Evolutionary conservation across 2,888 invertebrate genomes (phyloP), one percentile per base, ranked within the genome.

Genomic region (Cremastinae sp.): DNA sequence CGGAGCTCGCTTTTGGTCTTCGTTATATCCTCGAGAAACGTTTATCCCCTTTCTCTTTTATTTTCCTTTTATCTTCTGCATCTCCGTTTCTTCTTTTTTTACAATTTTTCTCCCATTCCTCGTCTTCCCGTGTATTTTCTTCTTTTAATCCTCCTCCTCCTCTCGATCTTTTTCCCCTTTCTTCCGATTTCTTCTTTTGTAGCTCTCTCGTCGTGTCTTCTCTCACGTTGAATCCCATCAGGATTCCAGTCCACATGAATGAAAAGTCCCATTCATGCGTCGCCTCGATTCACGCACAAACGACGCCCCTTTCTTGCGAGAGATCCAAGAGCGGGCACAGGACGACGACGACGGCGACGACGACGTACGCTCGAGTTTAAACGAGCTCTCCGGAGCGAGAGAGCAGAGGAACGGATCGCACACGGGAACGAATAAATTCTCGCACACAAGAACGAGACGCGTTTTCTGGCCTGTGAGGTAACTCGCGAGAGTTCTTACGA

Each of bases 261-360:
- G 85, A 83, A 80, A 83, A 79, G 79, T 79, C 65, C 84, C 85
- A 85, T 85, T 85, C 85, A 85, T 85, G 81, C 83, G 80, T 69
- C 43, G 68, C 59, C 78, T 74, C 64, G 71, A 49, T 76, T 65
- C 74, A 71, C 77, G 74, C 74, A 77, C 74, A 70, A 55, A 66
- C 65, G 74, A 61, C 65, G 56, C 73, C 59, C 65, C 62, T 65
- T 28, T 28, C 28, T 28, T 28, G 37, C 22, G 14, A 16, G 16
- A 4, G 9, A 41, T 68, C 43, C 66, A 43, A 53, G 37, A 47
- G 28, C 64, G 41, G 61, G 61, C 51, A 51, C 73, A 61, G 58
- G 41, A n/a, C n/a, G n/a, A n/a, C n/a, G n/a, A n/a, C n/a, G n/a
- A n/a, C n/a, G n/a, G n/a, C n/a, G n/a, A n/a, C n/a, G n/a, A n/a